These are phyloP conservation scores for Anabas testudineus DNA, from an alignment of 2,797 vertebrate genomes.

Conservation along the genomic window DNA sequence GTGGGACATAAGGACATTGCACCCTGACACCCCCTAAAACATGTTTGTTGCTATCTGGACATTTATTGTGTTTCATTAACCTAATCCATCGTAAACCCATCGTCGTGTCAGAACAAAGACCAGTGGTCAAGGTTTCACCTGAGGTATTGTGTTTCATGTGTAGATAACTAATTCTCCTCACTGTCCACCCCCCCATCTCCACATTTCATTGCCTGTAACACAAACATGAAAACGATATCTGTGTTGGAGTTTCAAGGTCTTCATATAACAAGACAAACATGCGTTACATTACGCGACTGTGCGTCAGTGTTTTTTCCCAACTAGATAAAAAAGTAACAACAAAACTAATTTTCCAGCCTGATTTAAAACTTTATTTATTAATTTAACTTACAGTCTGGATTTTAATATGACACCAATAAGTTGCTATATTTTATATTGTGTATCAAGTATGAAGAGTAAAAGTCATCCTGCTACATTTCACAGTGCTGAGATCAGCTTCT, in stretches of 20 bases:
- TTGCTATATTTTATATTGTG: no score
- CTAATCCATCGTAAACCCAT: neutral
- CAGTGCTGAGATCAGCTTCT: no score
- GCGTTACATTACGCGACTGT: neutral
- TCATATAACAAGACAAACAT: neutral
- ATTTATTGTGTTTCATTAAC: neutral
- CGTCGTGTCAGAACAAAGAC: neutral
- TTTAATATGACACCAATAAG: neutral
- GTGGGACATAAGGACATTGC: slow-evolving; percentile 39
- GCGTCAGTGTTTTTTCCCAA: neutral
- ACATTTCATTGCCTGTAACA: neutral
- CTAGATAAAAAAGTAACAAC: neutral
- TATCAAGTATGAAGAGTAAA: no score
- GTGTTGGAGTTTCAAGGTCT: neutral
- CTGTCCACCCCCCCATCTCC: neutral
- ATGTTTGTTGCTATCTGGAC: no score
- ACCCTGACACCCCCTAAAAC: neutral
- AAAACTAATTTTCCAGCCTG: neutral
- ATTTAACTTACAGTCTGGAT: neutral
- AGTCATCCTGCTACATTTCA: no score
- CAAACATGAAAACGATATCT: neutral
- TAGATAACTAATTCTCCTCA: neutral
- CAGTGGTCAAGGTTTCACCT: neutral
- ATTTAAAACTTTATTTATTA: neutral
- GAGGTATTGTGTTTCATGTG: neutral